These are phyloP conservation scores for Leucoraja erinaceus DNA, from an alignment of 2,113 vertebrate genomes.

Conservation along the genomic window DNA sequence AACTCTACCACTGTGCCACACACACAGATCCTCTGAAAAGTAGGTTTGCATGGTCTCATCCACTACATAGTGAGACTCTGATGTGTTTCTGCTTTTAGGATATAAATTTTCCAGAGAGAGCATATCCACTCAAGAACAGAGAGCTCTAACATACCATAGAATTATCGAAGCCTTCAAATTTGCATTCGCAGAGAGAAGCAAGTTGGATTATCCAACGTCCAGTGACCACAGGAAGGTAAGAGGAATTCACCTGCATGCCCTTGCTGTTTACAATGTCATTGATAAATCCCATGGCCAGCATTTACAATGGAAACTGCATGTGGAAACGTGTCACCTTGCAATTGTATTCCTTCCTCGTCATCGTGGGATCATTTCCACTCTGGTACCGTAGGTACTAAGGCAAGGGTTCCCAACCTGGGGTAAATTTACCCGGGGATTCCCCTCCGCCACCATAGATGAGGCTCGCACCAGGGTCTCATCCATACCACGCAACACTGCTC, in stretches of 20 bases:
- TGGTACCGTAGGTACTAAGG: too few species aligned
- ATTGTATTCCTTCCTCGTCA: background rate
- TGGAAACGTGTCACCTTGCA: background rate
- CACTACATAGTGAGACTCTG: background rate
- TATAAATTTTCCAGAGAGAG: constrained; percentile 71
- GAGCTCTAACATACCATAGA: constrained; percentile 81
- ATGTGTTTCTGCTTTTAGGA: constrained; percentile 57
- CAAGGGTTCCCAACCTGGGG: too few species aligned
- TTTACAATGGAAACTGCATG: background rate
- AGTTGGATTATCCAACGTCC: constrained; percentile 75
- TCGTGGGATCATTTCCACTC: too few species aligned
- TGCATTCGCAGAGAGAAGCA: constrained; percentile 80
- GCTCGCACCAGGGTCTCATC: too few species aligned
- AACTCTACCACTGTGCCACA: too few species aligned
- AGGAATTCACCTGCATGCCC: background rate
- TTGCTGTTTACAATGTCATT: background rate
- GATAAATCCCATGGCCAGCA: background rate
- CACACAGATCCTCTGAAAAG: background rate
- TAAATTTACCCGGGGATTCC: too few species aligned
- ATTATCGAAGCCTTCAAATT: constrained; percentile 87
- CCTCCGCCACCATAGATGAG: too few species aligned
- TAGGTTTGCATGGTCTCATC: too few species aligned
- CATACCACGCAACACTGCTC: too few species aligned
- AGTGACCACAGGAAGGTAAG: constrained; percentile 70
- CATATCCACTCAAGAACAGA: constrained; percentile 56